Percentiles rank a stretch among this genome's conserved stretches.
Conservation (phyloP, 2,113 vertebrate species). For the Eidolon helvum region DNA sequence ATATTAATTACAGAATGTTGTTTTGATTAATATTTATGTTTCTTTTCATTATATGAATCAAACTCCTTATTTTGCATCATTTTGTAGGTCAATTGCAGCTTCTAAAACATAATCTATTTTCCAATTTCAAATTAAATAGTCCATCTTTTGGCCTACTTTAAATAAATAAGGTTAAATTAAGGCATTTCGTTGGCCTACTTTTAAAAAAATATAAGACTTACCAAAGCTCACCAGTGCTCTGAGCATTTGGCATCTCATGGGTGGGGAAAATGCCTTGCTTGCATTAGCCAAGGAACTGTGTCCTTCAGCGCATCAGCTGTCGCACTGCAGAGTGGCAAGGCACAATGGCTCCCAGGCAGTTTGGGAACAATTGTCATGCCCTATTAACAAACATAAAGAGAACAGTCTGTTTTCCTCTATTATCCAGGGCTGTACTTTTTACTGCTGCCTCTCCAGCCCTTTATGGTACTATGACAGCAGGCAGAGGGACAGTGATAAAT, state of each 20-base stretch:
- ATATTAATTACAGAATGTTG: background rate
- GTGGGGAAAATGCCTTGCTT: background rate
- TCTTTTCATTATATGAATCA: background rate
- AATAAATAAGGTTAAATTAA: background rate
- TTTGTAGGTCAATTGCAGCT: background rate
- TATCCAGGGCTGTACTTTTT: background rate
- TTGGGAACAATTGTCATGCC: constrained; percentile 30
- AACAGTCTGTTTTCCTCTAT: constrained; percentile 46
- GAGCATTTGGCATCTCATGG: background rate
- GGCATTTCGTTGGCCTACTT: background rate
- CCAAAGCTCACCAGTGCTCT: background rate
- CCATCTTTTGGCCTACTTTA: background rate
- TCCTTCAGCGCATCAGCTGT: background rate
- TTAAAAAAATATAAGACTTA: background rate
- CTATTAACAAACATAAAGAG: constrained; percentile 55
- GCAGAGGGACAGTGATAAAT: background rate
- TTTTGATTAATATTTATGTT: background rate
- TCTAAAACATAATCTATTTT: background rate
- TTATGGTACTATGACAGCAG: background rate
- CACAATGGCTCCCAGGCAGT: background rate
- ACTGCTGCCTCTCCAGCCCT: background rate
- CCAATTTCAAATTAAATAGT: background rate
- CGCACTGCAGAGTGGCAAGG: background rate
- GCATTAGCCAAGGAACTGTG: background rate
- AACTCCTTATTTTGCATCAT: background rate